These are phyloP conservation scores for Dipodomys merriami DNA, from an alignment of 2,113 vertebrate genomes.

Conservation along the genomic window DNA sequence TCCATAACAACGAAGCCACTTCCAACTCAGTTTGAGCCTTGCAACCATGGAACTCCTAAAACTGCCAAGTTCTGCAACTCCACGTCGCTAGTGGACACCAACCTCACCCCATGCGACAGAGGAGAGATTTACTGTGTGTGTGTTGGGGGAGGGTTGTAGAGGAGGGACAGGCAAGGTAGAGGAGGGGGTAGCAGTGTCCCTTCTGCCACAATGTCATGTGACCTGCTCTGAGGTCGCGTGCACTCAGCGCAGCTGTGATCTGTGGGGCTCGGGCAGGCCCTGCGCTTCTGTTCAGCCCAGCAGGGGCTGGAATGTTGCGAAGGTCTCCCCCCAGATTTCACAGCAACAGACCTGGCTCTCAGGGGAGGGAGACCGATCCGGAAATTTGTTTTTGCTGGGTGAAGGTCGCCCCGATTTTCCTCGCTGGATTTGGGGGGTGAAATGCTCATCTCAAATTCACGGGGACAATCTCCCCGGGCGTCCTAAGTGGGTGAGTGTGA, in stretches of 20 bases:
- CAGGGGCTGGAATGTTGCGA: neutral
- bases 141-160: neutral
- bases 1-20: constrained; percentile 8
- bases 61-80: neutral
- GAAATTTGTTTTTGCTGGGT: constrained; percentile 30
- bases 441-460: constrained; percentile 74
- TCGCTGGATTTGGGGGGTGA: constrained; percentile 74
- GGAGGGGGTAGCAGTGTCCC: neutral
- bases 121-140: no score
- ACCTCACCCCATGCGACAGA: no score
- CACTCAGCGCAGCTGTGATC: neutral
- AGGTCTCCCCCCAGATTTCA: constrained; percentile 1
- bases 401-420: constrained; percentile 60
- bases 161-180: neutral
- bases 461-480: constrained; percentile 69
- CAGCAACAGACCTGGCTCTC: neutral
- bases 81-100: neutral
- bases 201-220: neutral
- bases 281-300: no score
- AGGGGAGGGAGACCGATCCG: constrained; percentile 7
- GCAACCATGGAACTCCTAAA: neutral
- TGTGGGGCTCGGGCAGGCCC: neutral
- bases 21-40: constrained; percentile 18
- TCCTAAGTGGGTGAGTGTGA: constrained; percentile 71
- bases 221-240: neutral